Evolutionary conservation across 2,888 invertebrate genomes (phyloP).

Genomic region (Meandrusa payeni): DNA sequence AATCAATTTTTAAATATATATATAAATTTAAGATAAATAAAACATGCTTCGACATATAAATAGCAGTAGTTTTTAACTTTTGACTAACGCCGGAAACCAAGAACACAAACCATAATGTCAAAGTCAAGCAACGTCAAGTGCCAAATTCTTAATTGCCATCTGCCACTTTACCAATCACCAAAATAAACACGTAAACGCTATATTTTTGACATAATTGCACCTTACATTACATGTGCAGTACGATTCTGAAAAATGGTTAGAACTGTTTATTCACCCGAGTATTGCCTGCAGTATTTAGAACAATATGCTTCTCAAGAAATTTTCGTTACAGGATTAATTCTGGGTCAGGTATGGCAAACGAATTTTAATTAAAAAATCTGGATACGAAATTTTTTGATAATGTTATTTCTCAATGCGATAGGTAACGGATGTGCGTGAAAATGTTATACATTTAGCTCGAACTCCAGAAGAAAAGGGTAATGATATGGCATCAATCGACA

Average conservation of each 20-base stretch:
- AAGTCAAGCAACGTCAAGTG: constrained; percentile 1
- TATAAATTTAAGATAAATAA: no score
- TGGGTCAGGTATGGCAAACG: constrained; percentile 85
- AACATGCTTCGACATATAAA: no score
- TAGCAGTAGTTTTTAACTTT: no score
- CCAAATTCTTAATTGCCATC: background rate
- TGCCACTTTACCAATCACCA: background rate
- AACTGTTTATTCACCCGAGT: constrained; percentile 85
- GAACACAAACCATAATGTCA: background rate
- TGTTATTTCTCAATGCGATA: constrained; percentile 39
- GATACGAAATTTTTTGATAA: no score
- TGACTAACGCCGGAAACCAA: no score
- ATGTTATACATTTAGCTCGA: constrained; percentile 89
- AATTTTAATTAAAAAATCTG: no score
- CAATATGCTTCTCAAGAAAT: constrained; percentile 82
- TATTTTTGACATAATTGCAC: constrained; percentile 6
- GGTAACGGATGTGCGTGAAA: constrained; percentile 85
- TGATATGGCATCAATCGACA: constrained; percentile 56
- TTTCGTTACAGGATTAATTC: constrained; percentile 87
- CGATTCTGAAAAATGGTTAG: constrained; percentile 79
- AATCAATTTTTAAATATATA: no score
- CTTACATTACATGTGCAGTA: constrained; percentile 16
- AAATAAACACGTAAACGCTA: constrained; percentile 20
- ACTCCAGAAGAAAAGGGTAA: constrained; percentile 82
- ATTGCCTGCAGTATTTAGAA: constrained; percentile 84